Evolutionary conservation across 2,888 invertebrate genomes (phyloP).

Genomic region (Cactoblastis cactorum): DNA sequence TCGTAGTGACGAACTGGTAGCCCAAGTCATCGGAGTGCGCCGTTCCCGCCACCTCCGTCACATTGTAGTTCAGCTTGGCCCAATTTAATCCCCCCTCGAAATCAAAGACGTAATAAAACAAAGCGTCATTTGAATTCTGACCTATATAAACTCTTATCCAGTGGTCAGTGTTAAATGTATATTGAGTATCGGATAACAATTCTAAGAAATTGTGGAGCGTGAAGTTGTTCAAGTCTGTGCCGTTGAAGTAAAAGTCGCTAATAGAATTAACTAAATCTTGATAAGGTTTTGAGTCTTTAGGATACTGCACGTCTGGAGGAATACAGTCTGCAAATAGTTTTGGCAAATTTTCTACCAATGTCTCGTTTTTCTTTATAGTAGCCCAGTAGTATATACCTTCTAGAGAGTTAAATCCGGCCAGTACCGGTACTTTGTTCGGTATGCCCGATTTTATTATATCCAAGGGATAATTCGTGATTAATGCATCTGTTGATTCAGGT

Average conservation of each 20-base stretch:
- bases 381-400: constrained; percentile 39
- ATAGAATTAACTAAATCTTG: constrained; percentile 28
- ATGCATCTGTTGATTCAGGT: constrained; percentile 30
- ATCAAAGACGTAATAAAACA: constrained; percentile 25
- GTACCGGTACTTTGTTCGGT: constrained; percentile 46
- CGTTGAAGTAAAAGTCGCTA: constrained; percentile 31
- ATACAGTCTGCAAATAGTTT: constrained; percentile 31
- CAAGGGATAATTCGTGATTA: constrained; percentile 45
- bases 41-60: constrained; percentile 21
- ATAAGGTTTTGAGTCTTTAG: constrained; percentile 24
- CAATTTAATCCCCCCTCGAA: constrained; percentile 27
- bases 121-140: constrained; percentile 15
- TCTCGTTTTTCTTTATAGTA: constrained; percentile 16
- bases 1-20: constrained; percentile 27
- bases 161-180: constrained; percentile 19
- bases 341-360: constrained; percentile 23
- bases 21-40: constrained; percentile 28
- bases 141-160: constrained; percentile 24
- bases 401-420: constrained; percentile 49
- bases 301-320: constrained; percentile 36
- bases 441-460: constrained; percentile 38
- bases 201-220: constrained; percentile 22
- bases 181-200: constrained; percentile 26
- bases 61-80: constrained; percentile 19
- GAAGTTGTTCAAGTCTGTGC: constrained; percentile 20